Evolutionary conservation across 2,888 invertebrate species (phyloP).

Genomic region (Chalcis sispes): DNA sequence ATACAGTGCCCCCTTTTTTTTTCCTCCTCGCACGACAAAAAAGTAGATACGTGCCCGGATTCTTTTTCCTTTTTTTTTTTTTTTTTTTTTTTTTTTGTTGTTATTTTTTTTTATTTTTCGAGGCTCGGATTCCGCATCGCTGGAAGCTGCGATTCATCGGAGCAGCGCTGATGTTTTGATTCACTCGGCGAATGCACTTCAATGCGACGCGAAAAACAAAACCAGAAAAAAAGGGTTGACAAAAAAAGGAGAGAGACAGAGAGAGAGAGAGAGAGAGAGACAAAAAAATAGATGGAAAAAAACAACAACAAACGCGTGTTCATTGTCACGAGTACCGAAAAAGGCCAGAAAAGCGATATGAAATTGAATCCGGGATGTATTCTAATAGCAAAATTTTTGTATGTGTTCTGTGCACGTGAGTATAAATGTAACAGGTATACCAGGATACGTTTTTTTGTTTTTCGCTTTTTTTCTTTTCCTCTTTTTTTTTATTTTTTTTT

Average conservation of each 20-base stretch:
- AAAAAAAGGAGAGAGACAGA: constrained; percentile 6
- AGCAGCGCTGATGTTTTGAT: constrained; percentile 39
- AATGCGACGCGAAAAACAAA: constrained; percentile 30
- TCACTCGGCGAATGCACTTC: constrained; percentile 34
- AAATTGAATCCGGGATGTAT: constrained; percentile 4
- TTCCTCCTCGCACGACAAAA: no score
- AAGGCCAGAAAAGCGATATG: constrained; percentile 7
- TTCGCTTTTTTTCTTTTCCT: neutral
- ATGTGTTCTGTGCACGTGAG: neutral
- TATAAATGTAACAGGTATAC: no score
- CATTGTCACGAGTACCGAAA: constrained; percentile 26
- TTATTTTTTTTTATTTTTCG: neutral
- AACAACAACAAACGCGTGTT: constrained; percentile 28
- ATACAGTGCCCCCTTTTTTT: constrained; percentile 8
- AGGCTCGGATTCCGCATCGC: constrained; percentile 12
- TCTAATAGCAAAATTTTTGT: constrained; percentile 20
- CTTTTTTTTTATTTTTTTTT: neutral
- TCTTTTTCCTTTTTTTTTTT: no score
- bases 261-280: no score
- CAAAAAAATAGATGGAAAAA: constrained; percentile 20
- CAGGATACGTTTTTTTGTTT: no score
- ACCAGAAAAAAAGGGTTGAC: constrained; percentile 13
- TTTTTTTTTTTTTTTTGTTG: no score
- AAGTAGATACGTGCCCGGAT: neutral
- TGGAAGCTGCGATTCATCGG: constrained; percentile 22